Percentiles rank a stretch among this genome's conserved stretches.
phyloP scores from a whole-genome alignment of 2,113 vertebrate species.

The Petrocephalus zakoni region DNA sequence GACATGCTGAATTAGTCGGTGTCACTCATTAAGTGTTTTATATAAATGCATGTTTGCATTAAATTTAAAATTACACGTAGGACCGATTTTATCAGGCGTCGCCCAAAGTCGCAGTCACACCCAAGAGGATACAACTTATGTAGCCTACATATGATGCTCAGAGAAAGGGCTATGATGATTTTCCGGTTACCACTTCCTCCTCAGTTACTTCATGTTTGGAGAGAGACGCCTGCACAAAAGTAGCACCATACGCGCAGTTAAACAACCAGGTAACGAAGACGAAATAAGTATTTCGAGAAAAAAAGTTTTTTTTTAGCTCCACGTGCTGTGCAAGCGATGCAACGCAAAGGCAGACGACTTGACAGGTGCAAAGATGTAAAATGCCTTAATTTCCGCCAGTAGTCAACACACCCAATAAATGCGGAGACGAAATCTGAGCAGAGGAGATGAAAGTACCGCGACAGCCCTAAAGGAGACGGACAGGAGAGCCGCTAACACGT shows the following conservation, averaged over 20 bases:
- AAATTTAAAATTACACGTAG: background rate
- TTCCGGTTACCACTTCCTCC: constrained; percentile 30
- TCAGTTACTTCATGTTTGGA: background rate
- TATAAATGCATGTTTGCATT: background rate
- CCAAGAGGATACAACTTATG: constrained; percentile 36
- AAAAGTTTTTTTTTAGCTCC: background rate
- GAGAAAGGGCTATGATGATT: constrained; percentile 34
- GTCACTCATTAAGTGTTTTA: background rate
- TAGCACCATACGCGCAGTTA: background rate
- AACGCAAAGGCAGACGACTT: background rate
- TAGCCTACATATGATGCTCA: constrained; percentile 27
- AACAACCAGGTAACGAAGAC: no score
- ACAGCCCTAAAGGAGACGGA: background rate
- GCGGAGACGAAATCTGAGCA: background rate
- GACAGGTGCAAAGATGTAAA: background rate
- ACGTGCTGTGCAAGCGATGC: background rate
- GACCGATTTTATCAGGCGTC: background rate
- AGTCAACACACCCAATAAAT: background rate
- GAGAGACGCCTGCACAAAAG: background rate
- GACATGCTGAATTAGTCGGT: background rate
- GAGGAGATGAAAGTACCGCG: background rate
- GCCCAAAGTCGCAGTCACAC: background rate
- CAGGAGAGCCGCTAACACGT: background rate
- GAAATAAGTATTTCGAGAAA: background rate
- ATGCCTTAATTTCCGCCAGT: background rate